Conservation (phyloP, 2,888 invertebrate species). For the Keiferia lycopersicella region DNA sequence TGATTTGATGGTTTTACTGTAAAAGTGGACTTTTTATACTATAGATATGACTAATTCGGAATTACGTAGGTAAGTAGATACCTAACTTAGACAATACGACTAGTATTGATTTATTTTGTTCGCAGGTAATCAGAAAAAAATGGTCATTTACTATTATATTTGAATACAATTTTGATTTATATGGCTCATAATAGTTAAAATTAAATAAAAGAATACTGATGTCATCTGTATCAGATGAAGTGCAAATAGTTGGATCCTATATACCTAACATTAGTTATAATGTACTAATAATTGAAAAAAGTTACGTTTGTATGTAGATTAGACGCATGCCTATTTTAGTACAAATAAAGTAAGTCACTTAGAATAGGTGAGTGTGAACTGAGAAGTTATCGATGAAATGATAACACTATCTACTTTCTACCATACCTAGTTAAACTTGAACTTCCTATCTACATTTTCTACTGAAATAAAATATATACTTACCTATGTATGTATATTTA, state of each 20-base stretch:
- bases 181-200: constrained; percentile 74
- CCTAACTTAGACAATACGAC: neutral
- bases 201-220: constrained; percentile 59
- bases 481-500: neutral
- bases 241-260: constrained; percentile 65
- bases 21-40: neutral
- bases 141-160: neutral
- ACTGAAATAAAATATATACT: neutral
- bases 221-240: constrained; percentile 80
- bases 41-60: constrained; percentile 22
- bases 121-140: neutral
- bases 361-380: constrained; percentile 65
- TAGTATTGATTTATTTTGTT: neutral
- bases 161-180: neutral
- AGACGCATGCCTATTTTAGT: constrained; percentile 79
- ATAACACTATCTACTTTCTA: neutral
- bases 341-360: constrained; percentile 73
- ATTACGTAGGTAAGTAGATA: constrained; percentile 1
- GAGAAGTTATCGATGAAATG: constrained; percentile 48
- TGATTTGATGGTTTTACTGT: neutral
- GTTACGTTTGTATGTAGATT: constrained; percentile 61
- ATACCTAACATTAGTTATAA: constrained; percentile 50
- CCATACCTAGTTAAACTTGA: neutral
- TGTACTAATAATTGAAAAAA: constrained; percentile 68
- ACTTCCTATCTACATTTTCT: neutral